Percentiles rank a stretch among this genome's conserved stretches.
phyloP scores from a whole-genome alignment of 2,113 vertebrate genomes.

The Gymnarchus niloticus region DNA sequence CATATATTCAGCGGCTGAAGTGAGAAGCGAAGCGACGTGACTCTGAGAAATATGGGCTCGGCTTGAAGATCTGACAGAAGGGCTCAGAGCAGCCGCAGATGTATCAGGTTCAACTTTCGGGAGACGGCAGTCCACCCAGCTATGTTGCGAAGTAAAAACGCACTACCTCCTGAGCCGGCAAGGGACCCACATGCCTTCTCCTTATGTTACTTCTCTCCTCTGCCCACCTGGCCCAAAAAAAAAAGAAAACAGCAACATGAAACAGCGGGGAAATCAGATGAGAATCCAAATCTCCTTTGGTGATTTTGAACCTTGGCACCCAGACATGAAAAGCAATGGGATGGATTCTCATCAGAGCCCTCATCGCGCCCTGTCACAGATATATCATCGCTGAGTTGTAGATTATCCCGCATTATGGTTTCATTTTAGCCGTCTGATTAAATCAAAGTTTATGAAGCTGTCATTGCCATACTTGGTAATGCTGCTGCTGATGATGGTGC shows the following conservation, averaged over 20 bases:
- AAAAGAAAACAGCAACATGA: neutral
- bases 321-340: slow-evolving; percentile 24
- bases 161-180: slow-evolving; percentile 58
- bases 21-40: slow-evolving; percentile 65
- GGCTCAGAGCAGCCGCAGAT: slow-evolving; percentile 57
- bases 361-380: slow-evolving; percentile 43
- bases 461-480: slow-evolving; percentile 40
- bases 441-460: slow-evolving; percentile 67
- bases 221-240: neutral
- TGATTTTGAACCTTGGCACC: slow-evolving; percentile 48
- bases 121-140: slow-evolving; percentile 67
- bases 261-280: neutral
- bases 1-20: slow-evolving; percentile 67
- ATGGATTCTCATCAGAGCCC: slow-evolving; percentile 55
- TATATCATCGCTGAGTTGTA: slow-evolving; percentile 52
- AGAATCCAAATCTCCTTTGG: slow-evolving; percentile 14
- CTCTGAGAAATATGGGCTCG: slow-evolving; percentile 72
- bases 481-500: slow-evolving; percentile 44
- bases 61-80: slow-evolving; percentile 69
- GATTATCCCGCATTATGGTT: slow-evolving; percentile 60
- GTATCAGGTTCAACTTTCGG: slow-evolving; percentile 67
- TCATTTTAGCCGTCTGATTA: slow-evolving; percentile 58
- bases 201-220: neutral
- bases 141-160: slow-evolving; percentile 63
- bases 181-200: slow-evolving; percentile 35